A percentile compares a stretch with the other conserved stretches of the same genome.
Evolutionary conservation across 1,140 invertebrate species (phyloP).

Genomic region (Habropoda laboriosa): DNA sequence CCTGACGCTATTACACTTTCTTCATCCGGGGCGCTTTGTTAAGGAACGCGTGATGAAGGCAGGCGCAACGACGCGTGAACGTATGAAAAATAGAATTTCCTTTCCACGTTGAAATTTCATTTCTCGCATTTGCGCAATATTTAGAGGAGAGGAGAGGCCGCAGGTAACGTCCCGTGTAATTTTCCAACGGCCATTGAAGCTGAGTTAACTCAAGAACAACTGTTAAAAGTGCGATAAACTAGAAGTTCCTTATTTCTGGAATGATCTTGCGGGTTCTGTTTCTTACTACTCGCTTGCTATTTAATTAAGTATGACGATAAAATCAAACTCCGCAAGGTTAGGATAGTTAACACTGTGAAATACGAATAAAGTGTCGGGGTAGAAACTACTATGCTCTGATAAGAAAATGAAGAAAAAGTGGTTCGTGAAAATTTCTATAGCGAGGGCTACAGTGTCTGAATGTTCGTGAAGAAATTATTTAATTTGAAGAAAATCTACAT

Average conservation of each 20-base stretch:
- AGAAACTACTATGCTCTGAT: too few relatives aligned
- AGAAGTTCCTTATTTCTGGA: background rate
- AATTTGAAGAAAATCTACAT: too few relatives aligned
- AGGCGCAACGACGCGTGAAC: background rate
- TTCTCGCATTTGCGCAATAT: background rate
- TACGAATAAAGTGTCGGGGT: too few relatives aligned
- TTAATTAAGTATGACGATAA: background rate
- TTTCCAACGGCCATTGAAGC: background rate
- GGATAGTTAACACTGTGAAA: too few relatives aligned
- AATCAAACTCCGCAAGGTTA: background rate
- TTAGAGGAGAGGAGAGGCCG: background rate
- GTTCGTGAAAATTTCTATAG: too few relatives aligned
- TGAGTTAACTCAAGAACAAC: slow-evolving; percentile 14
- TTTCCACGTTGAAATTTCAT: background rate
- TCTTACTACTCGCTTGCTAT: background rate
- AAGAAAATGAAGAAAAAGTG: too few relatives aligned
- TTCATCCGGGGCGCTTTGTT: background rate
- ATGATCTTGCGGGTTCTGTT: background rate
- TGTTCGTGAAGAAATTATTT: too few relatives aligned
- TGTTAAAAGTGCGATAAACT: slow-evolving; percentile 14
- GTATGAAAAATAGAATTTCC: background rate
- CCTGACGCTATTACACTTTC: background rate
- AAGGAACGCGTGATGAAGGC: background rate
- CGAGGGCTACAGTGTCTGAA: too few relatives aligned
- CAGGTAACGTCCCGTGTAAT: slow-evolving; percentile 3